Base-by-base conservation (phyloP, 2,113 vertebrate genomes). In the Carassius auratus region DNA sequence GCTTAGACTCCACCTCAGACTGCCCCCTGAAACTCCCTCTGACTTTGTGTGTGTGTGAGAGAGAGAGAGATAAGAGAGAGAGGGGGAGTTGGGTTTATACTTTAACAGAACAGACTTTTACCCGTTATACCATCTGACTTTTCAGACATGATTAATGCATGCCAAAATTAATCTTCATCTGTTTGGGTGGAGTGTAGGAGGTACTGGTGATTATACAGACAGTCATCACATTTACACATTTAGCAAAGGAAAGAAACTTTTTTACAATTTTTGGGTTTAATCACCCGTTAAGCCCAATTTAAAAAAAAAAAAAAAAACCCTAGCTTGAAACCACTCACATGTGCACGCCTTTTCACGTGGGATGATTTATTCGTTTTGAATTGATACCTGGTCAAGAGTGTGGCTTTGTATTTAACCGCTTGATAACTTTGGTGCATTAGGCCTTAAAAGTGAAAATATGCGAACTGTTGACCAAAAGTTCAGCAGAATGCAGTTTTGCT, bases 1-100 rank as follows among this genome's bases (percentile, higher is more conserved):
- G 64, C n/a, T 66, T 81, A 81, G 48, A 75, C 85, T 81, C 85
- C 85, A 50, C 85, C 85, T 52, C 76, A 57, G 3, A 45, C 30
- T 77, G 71, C 17, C 55, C 64, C 66, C 45, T 48, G 15, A 26
- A 59, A 69, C 75, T 33, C 30, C n/a, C 38, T 69, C 19, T 59
- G 50, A 73, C 3, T 68, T 1, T 59, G 50, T 36, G 30, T 57
- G 66, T 57, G 48, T 15, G 59, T 26, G 26, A 73, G 81, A 36
- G 64, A 21, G 66, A 13, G 71, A 26, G 50, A 38, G 73, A 52
- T 30, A 15, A 42, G 57, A 50, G 62, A 33, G 64, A 66, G 61
- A 50, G 79, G 1, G 79, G 19, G 36, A 12, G 77, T 30, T 30
- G 30, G 12, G n/a, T 23, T 30, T 68, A 81, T 21, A 6, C 17